phyloP scores from a whole-genome alignment of 2,113 vertebrate species.

The Beaufortia kweichowensis region DNA sequence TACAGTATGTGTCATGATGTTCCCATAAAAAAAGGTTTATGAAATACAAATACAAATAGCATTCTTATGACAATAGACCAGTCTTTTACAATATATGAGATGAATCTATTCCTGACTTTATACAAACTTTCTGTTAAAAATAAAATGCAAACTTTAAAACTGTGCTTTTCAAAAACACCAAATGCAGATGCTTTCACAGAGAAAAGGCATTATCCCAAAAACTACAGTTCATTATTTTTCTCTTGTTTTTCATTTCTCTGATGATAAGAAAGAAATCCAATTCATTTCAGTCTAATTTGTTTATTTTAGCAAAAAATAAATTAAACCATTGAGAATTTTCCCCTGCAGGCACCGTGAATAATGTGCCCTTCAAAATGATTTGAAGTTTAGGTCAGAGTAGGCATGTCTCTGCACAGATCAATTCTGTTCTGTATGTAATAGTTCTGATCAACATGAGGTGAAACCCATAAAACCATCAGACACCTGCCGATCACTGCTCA shows the following conservation, averaged over 20 bases:
- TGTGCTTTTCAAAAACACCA: not conserved
- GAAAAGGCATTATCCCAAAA: not conserved
- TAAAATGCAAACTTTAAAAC: too few relatives aligned
- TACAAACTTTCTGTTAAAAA: too few relatives aligned
- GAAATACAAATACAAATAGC: too few relatives aligned
- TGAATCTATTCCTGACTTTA: not conserved
- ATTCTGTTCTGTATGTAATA: constrained; percentile 29
- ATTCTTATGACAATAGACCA: too few relatives aligned
- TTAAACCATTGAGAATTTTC: not conserved
- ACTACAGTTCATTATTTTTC: not conserved
- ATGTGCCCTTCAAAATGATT: constrained; percentile 45
- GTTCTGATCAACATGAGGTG: constrained; percentile 32
- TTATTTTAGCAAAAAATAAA: constrained; percentile 29
- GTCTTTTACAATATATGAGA: too few relatives aligned
- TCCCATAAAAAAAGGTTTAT: too few relatives aligned
- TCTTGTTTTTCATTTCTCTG: constrained; percentile 11
- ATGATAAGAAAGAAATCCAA: constrained; percentile 1
- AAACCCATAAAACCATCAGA: constrained; percentile 34
- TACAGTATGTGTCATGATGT: not conserved
- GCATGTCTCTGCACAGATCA: constrained; percentile 1
- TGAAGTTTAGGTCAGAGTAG: constrained; percentile 20
- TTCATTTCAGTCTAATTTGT: constrained; percentile 29
- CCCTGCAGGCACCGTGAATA: not conserved
- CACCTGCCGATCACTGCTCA: constrained; percentile 2
- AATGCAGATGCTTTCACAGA: not conserved